Evolutionary conservation across 2,113 vertebrate species (phyloP).

Genomic region (Callaeas wilsoni): DNA sequence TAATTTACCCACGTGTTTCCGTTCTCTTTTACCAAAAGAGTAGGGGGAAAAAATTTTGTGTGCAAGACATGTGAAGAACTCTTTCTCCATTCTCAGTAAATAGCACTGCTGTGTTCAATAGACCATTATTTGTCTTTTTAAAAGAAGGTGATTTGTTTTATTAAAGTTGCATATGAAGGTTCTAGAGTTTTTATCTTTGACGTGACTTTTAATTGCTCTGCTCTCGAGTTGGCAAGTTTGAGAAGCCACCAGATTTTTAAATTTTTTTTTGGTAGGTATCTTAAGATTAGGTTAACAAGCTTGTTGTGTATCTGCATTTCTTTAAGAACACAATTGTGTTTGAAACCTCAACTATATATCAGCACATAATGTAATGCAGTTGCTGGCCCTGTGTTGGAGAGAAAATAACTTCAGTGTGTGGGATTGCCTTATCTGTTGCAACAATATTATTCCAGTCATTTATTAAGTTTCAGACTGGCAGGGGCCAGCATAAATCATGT

Average conservation of each 20-base stretch:
- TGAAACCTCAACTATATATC: not conserved
- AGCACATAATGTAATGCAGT: not conserved
- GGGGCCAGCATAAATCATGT: not conserved
- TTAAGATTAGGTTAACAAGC: not conserved
- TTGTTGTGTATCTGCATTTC: not conserved
- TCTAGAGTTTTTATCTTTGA: not conserved
- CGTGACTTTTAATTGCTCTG: not conserved
- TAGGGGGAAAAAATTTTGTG: fast-evolving
- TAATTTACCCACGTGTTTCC: fast-evolving
- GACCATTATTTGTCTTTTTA: fast-evolving
- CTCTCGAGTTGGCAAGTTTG: not conserved
- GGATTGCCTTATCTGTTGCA: not conserved
- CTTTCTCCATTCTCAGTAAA: fast-evolving
- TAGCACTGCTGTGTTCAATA: not conserved
- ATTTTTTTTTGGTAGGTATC: not conserved
- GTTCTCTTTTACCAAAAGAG: fast-evolving
- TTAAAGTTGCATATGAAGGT: not conserved
- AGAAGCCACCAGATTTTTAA: not conserved
- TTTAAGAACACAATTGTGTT: not conserved
- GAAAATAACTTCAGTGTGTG: not conserved
- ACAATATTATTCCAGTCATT: not conserved
- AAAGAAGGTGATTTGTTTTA: not conserved
- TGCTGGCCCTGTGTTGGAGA: not conserved
- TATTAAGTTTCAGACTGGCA: not conserved
- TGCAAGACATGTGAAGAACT: not conserved